These are phyloP conservation scores for Ophthalmolycus amberensis DNA, from an alignment of 2,113 vertebrate species.

Conservation along the genomic window DNA sequence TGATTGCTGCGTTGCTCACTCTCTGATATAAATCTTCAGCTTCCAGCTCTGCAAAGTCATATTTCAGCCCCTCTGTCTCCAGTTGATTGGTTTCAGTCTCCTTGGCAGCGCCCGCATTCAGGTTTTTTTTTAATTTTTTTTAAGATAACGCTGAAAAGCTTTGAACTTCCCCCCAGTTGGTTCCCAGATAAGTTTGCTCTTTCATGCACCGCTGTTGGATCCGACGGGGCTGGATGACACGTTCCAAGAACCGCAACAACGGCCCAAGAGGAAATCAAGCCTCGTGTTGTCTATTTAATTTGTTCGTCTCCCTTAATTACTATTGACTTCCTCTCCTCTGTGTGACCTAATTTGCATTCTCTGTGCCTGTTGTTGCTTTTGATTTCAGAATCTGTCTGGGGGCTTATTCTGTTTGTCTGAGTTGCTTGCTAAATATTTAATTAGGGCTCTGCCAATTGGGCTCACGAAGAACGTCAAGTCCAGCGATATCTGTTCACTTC, in stretches of 20 bases:
- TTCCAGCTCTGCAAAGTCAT: constrained; percentile 7
- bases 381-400: constrained; percentile 67
- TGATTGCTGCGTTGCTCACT: constrained; percentile 27
- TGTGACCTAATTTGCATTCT: constrained; percentile 74
- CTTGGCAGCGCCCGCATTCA: constrained; percentile 4
- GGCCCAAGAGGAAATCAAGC: constrained; percentile 43
- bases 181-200: constrained; percentile 29
- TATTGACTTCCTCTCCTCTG: constrained; percentile 54
- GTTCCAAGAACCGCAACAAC: constrained; percentile 21
- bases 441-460: constrained; percentile 55
- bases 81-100: constrained; percentile 10
- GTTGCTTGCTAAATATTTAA: constrained; percentile 73
- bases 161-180: constrained; percentile 21
- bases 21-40: constrained; percentile 31
- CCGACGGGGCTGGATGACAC: neutral
- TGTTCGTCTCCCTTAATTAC: constrained; percentile 68
- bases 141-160: constrained; percentile 2
- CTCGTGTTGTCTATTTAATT: constrained; percentile 58
- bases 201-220: constrained; percentile 15
- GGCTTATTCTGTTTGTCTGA: constrained; percentile 69
- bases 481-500: constrained; percentile 48
- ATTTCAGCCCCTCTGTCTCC: constrained; percentile 9
- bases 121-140: neutral
- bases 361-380: constrained; percentile 61
- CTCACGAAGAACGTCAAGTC: constrained; percentile 60